Conservation (phyloP, 2,888 invertebrate genomes). For the Idaea aversata region DNA sequence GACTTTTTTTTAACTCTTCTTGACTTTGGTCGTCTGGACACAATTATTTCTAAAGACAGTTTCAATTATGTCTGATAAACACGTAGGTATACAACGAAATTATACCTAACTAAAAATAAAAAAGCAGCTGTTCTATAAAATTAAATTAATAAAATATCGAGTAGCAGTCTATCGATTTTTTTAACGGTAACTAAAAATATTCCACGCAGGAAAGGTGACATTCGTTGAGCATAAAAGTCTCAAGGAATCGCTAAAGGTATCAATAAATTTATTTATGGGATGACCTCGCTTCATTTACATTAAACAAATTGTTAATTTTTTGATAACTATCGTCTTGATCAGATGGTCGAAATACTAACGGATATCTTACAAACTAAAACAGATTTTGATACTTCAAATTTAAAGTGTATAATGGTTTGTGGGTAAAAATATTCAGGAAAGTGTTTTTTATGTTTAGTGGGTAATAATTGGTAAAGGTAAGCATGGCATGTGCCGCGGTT, state of each 20-base stretch:
- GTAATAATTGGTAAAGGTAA: conserved; percentile 69
- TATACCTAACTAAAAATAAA: no score
- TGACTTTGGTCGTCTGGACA: no score
- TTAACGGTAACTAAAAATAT: conserved; percentile 32
- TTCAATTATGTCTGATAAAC: no score
- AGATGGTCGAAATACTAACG: conserved; percentile 56
- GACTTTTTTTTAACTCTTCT: no score
- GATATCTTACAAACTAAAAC: conserved; percentile 22
- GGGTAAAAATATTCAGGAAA: conserved; percentile 38
- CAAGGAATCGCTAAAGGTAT: conserved; percentile 65
- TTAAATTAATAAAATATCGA: no score
- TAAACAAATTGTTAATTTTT: conserved; percentile 81
- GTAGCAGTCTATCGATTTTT: no score
- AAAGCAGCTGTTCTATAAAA: no score
- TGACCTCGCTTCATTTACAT: conserved; percentile 77
- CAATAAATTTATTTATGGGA: conserved; percentile 72
- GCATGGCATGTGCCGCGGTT: conserved; percentile 77
- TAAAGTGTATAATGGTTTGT: conserved; percentile 29
- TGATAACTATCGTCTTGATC: conserved; percentile 78
- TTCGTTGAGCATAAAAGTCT: conserved; percentile 70
- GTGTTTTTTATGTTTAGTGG: conserved; percentile 60
- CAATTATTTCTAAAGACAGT: no score
- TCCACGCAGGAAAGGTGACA: conserved; percentile 71
- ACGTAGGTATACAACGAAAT: no score
- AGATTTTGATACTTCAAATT: conserved; percentile 15